Evolutionary conservation across 2,888 invertebrate genomes (phyloP), one percentile per base, ranked within the genome.

Genomic region (Nowickia ferox): DNA sequence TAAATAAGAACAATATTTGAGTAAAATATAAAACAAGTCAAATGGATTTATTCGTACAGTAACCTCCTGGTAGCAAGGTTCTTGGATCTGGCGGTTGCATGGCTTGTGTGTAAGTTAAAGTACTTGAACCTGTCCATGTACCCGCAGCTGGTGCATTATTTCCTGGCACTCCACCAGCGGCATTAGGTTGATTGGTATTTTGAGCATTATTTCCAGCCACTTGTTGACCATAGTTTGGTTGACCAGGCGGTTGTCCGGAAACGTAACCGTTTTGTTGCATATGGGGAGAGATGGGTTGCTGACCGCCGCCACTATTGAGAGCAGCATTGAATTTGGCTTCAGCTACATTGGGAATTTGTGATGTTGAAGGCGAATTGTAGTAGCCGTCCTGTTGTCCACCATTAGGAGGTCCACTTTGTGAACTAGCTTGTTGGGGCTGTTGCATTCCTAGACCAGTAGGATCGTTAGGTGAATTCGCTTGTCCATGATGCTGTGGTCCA

Each of bases 31-130:
- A 17, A 66, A 51, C 9, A 8, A 55, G 72, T 19, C 38, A 10
- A 22, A 72, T 42, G 38, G 1, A 30, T 9, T 19, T 48, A 9
- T 17, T 90, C 94, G 94, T 92, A 96, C 96, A 96, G 89, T 95
- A 96, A 68, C 94, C 94, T 76, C 94, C 93, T 88, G 94, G 94
- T 89, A 95, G 94, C 84, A 86, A 80, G 8, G 94, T 94, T 89
- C 95, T 93, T 57, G 94, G 94, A 91, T 95, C 95, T 2, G 96
- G 96, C 17, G 96, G 96, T 89, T 96, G 96, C 96, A 96, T 96
- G 86, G 97, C 97, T 93, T 97, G 97, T 65, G 97, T 98, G 92
- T 98, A 98, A 22, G 97, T 97, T 79, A 98, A 94, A 40, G 98
- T 98, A 93, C 97, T 98, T 88, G 96, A 96, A 22, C 97, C 97